These are phyloP conservation scores for Epizoanthus stellaris DNA, from an alignment of 92 coral and sea anemone genomes.

Conservation along the genomic window DNA sequence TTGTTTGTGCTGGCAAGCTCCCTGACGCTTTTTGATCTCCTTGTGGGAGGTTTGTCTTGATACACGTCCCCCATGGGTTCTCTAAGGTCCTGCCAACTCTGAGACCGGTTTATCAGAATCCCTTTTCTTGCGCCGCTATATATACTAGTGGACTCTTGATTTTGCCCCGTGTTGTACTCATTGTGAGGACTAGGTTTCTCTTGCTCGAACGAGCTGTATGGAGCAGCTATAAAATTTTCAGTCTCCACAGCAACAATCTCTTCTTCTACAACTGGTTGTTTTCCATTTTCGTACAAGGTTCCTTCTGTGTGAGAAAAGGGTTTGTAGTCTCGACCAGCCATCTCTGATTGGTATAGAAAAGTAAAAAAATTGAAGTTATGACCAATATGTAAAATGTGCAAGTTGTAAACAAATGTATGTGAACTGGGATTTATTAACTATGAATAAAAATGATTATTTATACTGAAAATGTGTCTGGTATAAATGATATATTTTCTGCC, in stretches of 20 bases:
- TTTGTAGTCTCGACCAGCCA: background rate
- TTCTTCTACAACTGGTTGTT: constrained; percentile 25
- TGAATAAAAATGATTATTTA: too few species aligned
- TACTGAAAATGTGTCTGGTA: too few species aligned
- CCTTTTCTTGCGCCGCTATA: constrained; percentile 4
- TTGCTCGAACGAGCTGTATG: background rate
- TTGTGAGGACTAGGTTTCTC: background rate
- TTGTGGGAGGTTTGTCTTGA: background rate
- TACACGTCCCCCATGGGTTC: background rate
- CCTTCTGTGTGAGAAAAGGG: background rate
- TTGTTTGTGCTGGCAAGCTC: background rate
- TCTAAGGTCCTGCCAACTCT: constrained; percentile 6
- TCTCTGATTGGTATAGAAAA: background rate
- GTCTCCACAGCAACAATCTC: background rate
- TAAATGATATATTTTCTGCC: too few species aligned
- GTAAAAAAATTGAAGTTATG: background rate
- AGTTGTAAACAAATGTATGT: too few species aligned
- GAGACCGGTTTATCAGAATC: constrained; percentile 28
- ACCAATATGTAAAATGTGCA: too few species aligned
- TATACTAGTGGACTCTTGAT: background rate
- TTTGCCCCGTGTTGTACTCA: background rate
- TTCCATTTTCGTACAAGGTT: background rate
- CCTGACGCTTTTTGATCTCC: constrained; percentile 25
- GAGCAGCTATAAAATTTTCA: background rate
- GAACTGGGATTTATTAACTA: too few species aligned